Percentiles rank a stretch among this genome's conserved stretches.
These are phyloP conservation scores for Rhinoderma darwinii DNA, from an alignment of 2,113 vertebrate genomes.

Conservation along the genomic window DNA sequence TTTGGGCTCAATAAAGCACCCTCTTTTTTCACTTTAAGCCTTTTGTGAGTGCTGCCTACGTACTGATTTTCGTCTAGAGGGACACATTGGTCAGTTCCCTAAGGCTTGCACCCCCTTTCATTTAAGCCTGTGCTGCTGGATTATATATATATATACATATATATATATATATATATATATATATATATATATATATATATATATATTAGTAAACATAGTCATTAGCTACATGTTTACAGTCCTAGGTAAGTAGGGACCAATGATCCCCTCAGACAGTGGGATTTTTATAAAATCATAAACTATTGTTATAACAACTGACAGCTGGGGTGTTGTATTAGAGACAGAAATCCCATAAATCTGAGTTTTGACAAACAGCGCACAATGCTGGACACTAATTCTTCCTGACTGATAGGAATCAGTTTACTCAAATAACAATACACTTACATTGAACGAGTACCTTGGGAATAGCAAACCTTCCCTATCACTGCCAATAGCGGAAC, in stretches of 20 bases:
- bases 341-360: conserved; percentile 54
- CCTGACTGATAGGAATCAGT: conserved; percentile 67
- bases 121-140: no score
- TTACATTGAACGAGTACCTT: conserved; percentile 62
- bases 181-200: no score
- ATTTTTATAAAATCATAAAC: neutral
- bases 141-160: no score
- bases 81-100: no score
- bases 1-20: no score
- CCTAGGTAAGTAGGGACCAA: neutral
- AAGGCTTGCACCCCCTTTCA: no score
- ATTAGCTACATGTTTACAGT: neutral
- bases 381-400: conserved; percentile 68
- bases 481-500: conserved; percentile 69
- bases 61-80: no score
- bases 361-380: conserved; percentile 62
- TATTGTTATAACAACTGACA: conserved; percentile 13
- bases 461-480: conserved; percentile 71
- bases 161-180: no score
- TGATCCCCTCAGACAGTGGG: neutral
- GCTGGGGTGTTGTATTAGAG: conserved; percentile 17
- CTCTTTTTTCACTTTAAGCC: no score
- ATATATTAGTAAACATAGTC: no score
- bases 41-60: no score
- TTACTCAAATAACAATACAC: conserved; percentile 67